Evolutionary conservation across 2,113 vertebrate species (phyloP).

Genomic region (Ptilonorhynchus violaceus): DNA sequence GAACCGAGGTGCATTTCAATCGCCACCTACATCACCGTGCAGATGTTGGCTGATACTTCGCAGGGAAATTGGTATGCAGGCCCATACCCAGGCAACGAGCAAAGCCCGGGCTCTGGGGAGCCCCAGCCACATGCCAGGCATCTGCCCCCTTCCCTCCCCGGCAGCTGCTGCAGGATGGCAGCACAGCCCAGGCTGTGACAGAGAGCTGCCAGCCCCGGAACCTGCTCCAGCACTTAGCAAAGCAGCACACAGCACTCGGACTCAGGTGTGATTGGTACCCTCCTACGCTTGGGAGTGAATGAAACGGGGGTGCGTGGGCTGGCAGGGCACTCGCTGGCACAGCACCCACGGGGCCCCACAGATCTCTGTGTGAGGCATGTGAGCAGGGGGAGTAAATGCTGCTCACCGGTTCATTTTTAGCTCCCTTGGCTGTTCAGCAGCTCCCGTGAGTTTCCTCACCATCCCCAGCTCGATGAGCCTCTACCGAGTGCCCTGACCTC

Average conservation of each 20-base stretch:
- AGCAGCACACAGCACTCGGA: rapidly evolving
- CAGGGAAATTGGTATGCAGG: neutral
- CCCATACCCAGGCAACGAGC: neutral
- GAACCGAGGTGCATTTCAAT: neutral
- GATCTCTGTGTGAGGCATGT: neutral
- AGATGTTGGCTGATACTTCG: neutral
- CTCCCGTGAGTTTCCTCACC: neutral
- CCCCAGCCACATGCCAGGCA: neutral
- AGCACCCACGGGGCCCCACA: neutral
- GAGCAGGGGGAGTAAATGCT: neutral
- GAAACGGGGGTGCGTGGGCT: neutral
- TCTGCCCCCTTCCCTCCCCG: neutral
- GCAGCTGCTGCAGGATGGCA: constrained; percentile 13
- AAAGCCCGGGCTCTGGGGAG: constrained; percentile 2
- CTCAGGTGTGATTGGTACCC: neutral
- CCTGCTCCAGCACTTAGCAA: neutral
- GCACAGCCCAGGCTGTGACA: neutral
- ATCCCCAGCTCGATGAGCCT: neutral
- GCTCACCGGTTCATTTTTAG: neutral
- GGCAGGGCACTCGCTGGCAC: neutral
- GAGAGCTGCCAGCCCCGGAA: neutral
- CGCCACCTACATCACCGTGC: neutral
- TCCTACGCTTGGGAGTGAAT: neutral
- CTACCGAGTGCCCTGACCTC: rapidly evolving
- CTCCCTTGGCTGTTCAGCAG: neutral